Percentiles rank a stretch among this genome's conserved stretches.
Conservation (phyloP, 2,797 vertebrate genomes). For the Carapus acus region DNA sequence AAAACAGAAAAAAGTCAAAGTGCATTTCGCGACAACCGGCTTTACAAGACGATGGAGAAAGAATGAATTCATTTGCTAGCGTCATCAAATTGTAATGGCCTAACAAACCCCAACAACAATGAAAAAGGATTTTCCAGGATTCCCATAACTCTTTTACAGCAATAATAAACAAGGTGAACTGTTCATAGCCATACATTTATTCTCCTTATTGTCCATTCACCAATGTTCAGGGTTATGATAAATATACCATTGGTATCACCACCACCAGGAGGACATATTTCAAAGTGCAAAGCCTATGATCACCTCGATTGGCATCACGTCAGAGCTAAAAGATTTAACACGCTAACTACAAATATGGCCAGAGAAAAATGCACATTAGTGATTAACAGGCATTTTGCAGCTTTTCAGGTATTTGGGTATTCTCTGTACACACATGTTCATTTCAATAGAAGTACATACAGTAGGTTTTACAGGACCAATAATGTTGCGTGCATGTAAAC, state of each 20-base stretch:
- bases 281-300: not conserved
- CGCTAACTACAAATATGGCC: not conserved
- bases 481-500: no score
- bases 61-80: no score
- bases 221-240: not conserved
- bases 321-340: not conserved
- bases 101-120: no score
- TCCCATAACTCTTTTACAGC: not conserved
- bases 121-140: not conserved
- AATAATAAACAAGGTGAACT: not conserved
- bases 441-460: not conserved
- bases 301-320: not conserved
- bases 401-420: no score
- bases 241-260: not conserved
- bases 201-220: not conserved
- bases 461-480: not conserved
- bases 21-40: no score
- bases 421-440: no score
- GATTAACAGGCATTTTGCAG: not conserved
- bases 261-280: not conserved
- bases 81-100: no score
- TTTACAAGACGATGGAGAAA: no score
- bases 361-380: not conserved
- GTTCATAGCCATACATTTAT: not conserved
- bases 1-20: no score